Conservation (phyloP, 2,113 vertebrate species). For the Ceuthmochares aereus region DNA sequence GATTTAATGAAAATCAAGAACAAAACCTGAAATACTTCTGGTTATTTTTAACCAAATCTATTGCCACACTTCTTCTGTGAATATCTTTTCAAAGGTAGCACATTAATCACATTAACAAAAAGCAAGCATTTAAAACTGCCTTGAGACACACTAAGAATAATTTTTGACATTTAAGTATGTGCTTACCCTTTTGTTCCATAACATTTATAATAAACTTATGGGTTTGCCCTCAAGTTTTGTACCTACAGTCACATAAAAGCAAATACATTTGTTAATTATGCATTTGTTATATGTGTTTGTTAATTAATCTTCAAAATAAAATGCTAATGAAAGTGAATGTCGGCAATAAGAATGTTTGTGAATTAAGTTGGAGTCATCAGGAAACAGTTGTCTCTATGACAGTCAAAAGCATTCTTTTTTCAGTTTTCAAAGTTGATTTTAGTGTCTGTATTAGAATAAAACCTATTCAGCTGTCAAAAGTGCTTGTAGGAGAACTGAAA, state of each 20-base stretch:
- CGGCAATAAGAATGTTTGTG: background rate
- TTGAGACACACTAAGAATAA: background rate
- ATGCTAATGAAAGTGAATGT: background rate
- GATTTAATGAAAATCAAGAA: background rate
- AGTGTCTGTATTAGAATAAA: background rate
- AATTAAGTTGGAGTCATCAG: background rate
- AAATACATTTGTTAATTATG: background rate
- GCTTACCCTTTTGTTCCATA: slow-evolving; percentile 38
- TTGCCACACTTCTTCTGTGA: background rate
- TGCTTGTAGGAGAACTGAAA: background rate
- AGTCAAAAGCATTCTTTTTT: background rate
- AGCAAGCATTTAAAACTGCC: slow-evolving; percentile 7
- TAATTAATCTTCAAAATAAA: slow-evolving; percentile 21
- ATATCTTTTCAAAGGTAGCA: background rate
- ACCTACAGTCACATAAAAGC: background rate
- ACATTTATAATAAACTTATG: slow-evolving; percentile 12
- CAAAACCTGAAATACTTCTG: background rate
- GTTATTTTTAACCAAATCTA: background rate
- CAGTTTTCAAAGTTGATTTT: background rate
- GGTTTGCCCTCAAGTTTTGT: background rate
- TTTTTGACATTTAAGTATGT: slow-evolving; percentile 38
- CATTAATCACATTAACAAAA: slow-evolving; percentile 23
- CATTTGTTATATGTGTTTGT: background rate
- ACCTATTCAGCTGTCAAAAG: background rate
- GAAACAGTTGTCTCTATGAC: background rate